These are phyloP conservation scores for Eupithecia subfuscata DNA, from an alignment of 2,888 invertebrate genomes.

Conservation along the genomic window DNA sequence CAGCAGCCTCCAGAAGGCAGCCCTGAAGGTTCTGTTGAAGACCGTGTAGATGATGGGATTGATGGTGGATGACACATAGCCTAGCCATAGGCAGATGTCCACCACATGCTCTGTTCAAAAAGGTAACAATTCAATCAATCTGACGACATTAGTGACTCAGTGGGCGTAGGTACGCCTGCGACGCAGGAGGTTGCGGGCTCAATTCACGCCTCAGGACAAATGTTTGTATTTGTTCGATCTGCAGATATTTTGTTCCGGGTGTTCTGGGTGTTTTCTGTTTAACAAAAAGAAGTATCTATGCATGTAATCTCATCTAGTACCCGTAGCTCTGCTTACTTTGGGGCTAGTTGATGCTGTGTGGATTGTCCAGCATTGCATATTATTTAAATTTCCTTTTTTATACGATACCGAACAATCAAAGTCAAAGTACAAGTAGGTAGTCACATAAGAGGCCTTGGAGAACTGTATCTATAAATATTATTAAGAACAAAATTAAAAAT, in stretches of 20 bases:
- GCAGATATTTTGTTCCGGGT: background rate
- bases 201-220: background rate
- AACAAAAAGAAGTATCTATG: too few species aligned
- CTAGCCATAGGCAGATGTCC: conserved; percentile 94
- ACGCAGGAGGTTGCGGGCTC: background rate
- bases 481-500: too few species aligned
- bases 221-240: background rate
- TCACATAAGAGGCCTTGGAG: background rate
- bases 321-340: background rate
- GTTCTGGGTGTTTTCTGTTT: background rate
- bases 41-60: conserved; percentile 97
- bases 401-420: background rate
- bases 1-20: conserved; percentile 91
- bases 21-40: conserved; percentile 95
- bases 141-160: background rate
- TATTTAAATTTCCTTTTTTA: background rate
- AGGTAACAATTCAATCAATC: background rate
- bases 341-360: background rate
- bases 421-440: background rate
- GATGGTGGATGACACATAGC: conserved; percentile 96
- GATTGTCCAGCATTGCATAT: background rate
- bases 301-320: background rate
- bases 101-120: conserved; percentile 85
- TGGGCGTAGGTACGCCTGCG: background rate
- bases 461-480: background rate